Evolutionary conservation across 2,888 invertebrate genomes (phyloP).

Genomic region (Opisthograptis luteolata): DNA sequence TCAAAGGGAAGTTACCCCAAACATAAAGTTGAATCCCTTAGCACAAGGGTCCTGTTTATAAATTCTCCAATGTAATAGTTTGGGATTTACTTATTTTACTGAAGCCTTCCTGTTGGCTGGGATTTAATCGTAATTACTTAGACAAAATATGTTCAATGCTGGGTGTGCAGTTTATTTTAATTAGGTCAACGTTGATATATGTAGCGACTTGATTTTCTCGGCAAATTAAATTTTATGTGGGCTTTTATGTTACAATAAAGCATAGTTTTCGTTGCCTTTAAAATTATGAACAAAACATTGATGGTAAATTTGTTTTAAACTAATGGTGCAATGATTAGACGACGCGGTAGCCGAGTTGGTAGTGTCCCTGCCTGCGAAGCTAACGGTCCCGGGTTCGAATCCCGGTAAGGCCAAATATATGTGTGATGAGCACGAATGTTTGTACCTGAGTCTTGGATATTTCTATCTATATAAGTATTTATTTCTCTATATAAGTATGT

Average conservation of each 20-base stretch:
- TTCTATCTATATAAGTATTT: too few relatives aligned
- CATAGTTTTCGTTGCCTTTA: too few relatives aligned
- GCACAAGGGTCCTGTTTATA: slow-evolving; percentile 42
- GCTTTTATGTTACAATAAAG: not conserved
- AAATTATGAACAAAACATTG: too few relatives aligned
- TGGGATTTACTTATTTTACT: slow-evolving; percentile 37
- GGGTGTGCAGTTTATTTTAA: slow-evolving; percentile 9
- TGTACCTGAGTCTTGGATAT: too few relatives aligned
- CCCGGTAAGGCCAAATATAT: too few relatives aligned
- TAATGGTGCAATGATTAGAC: too few relatives aligned
- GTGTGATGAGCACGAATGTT: too few relatives aligned
- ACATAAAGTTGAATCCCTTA: slow-evolving; percentile 42
- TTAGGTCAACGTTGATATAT: not conserved
- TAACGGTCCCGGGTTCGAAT: too few relatives aligned
- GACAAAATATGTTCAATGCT: slow-evolving; percentile 13
- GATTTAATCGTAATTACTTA: slow-evolving; percentile 26
- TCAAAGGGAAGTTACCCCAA: slow-evolving; percentile 39
- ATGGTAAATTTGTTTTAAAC: too few relatives aligned
- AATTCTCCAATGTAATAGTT: slow-evolving; percentile 48
- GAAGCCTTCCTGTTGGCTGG: slow-evolving; percentile 16
- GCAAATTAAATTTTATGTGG: not conserved
- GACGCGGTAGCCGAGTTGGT: too few relatives aligned
- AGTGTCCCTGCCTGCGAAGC: too few relatives aligned
- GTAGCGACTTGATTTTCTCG: not conserved
- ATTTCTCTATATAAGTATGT: too few relatives aligned